Evolutionary conservation across 2,797 vertebrate genomes (phyloP), one percentile per base, ranked within the genome.

Genomic region (Oreortyx pictus): DNA sequence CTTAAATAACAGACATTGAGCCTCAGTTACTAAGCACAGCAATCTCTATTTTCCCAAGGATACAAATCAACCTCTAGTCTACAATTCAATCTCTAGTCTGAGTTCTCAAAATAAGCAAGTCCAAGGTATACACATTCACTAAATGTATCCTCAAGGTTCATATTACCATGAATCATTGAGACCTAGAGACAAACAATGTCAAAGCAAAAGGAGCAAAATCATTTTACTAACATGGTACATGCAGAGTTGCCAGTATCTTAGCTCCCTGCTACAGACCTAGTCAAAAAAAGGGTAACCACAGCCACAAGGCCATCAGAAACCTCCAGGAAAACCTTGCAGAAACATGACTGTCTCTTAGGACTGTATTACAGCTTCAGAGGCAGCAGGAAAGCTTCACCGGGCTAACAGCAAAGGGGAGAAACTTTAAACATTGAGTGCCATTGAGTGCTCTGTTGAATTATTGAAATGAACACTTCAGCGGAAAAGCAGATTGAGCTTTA

Each of bases 101-200:
- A 79, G 64, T 49, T 89, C 49, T 75, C 50, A 65, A 68, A 85
- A 76, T 9, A 18, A 68, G 12, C 3, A 16, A 5, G 11, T 33
- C 76, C 54, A 33, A 79, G 9, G 15, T 24, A 10, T 37, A 37
- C 37, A 37, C 37, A n/a, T 4, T 52, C 76, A 85, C n/a, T 66
- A 46, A 76, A 79, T 61, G 7, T 19, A 54, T 11, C n/a, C 43
- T 70, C 1, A 0, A 86, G 43, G 27, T 37, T 61, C 0, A 0
- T 4, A 47, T 27, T 49, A 41, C 27, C 60, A 70, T 11, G 22
- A 61, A 59, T 27, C 61, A 14, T 39, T 41, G 27, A 24, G 31
- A 70, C 33, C 7, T 13, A 35, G 13, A 23, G 46, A 77, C 14
- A 66, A 29, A 29, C 29, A 49, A 31, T 16, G 47, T 27, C 80